Percentiles rank a stretch among this genome's conserved stretches.
These are phyloP conservation scores for Junco hyemalis DNA, from an alignment of 2,113 vertebrate genomes.

Conservation along the genomic window DNA sequence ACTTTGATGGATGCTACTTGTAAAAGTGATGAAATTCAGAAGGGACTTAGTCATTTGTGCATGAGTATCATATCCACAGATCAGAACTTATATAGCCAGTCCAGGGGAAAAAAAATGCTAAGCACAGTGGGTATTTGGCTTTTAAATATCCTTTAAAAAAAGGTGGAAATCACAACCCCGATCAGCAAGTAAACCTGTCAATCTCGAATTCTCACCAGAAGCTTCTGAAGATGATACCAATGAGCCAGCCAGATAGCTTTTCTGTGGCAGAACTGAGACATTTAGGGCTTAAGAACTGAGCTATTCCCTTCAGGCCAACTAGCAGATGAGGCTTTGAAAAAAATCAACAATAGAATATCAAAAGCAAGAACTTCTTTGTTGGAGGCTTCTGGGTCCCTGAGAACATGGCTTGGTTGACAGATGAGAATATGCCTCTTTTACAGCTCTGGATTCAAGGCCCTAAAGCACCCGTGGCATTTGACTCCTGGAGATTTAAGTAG, in stretches of 20 bases:
- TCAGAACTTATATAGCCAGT: not conserved
- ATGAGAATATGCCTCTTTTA: not conserved
- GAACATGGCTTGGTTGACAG: not conserved
- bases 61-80: not conserved
- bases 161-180: not conserved
- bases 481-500: not conserved
- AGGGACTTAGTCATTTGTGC: not conserved
- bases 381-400: not conserved
- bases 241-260: not conserved
- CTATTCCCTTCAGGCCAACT: conserved; percentile 3
- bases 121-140: not conserved
- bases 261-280: not conserved
- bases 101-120: not conserved
- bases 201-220: conserved; percentile 12
- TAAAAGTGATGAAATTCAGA: conserved; percentile 6
- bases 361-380: conserved; percentile 32
- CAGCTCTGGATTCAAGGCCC: not conserved
- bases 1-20: conserved; percentile 7
- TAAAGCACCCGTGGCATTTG: not conserved
- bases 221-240: conserved; percentile 34
- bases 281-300: conserved; percentile 21
- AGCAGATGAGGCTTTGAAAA: conserved; percentile 38
- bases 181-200: not conserved
- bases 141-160: conserved; percentile 16
- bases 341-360: conserved; percentile 44